Evolutionary conservation across 2,797 vertebrate species (phyloP).

Genomic region (Eptatretus atami): DNA sequence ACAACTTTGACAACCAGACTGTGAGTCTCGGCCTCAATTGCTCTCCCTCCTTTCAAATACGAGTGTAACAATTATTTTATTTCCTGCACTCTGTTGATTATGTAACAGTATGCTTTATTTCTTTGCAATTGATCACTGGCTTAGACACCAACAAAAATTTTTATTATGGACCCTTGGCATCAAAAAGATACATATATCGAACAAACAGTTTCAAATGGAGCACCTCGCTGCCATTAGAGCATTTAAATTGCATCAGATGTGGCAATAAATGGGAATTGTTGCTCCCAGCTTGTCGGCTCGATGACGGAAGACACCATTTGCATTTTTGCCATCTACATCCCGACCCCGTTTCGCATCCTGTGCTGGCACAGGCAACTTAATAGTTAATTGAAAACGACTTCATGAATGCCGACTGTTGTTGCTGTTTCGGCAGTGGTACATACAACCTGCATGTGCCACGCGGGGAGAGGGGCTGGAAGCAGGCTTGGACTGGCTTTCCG

Average conservation of each 20-base stretch:
- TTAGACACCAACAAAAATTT: too few species aligned
- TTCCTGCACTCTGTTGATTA: background rate
- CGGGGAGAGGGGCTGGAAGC: slow-evolving; percentile 39
- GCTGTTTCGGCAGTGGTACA: slow-evolving; percentile 24
- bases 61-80: background rate
- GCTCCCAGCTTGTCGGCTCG: too few species aligned
- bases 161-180: too few species aligned
- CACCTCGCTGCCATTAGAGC: too few species aligned
- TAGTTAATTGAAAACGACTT: background rate
- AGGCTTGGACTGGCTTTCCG: slow-evolving; percentile 38
- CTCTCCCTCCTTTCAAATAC: background rate
- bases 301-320: too few species aligned
- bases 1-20: slow-evolving; percentile 23
- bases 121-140: background rate
- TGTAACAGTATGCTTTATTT: background rate
- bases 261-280: too few species aligned
- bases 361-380: background rate
- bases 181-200: too few species aligned
- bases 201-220: too few species aligned
- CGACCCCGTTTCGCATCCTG: background rate
- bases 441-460: slow-evolving; percentile 40
- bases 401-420: background rate
- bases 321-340: slow-evolving; percentile 3
- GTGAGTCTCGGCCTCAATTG: slow-evolving; percentile 15
- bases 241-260: too few species aligned